Evolutionary conservation across 2,113 vertebrate genomes (phyloP), one percentile per base, ranked within the genome.

Genomic region (Tupaia tana): DNA sequence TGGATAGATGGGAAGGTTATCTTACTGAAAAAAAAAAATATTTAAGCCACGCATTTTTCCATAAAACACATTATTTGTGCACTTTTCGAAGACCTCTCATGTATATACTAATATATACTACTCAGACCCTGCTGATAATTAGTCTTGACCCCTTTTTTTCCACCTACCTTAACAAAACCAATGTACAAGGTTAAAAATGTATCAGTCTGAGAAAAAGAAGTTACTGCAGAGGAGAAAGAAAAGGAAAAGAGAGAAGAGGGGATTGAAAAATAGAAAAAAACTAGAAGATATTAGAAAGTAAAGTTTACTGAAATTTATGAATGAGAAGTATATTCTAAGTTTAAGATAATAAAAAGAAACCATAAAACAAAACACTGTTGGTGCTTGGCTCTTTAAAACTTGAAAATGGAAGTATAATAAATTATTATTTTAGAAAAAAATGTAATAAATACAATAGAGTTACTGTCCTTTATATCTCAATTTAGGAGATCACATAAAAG

Each of bases 381-480:
- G 3, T 66, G 18, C 19, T 27, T 94, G 19, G 78, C 52, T 94
- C 86, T 1, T 34, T 56, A 63, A 90, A 95, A 70, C 22, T 31
- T 89, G 9, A 94, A 87, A 89, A 89, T 29, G 24, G 14, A 69
- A 19, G 31, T 67, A 75, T 63, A 74, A 64, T 34, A 22, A 94
- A 89, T 61, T 78, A 3, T 43, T 61, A 79, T n/a, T 78, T 14
- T 16, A 81, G 27, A 1, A 54, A 79, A 34, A 43, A 31, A 58
- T 85, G 24, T 54, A 91, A 77, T 59, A 94, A 77, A 87, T 94
- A 86, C 7, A 77, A 81, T 15, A 7, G 43, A 90, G 29, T 67
- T 89, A 83, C 29, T 67, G 93, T 67, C 31, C 81, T 92, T 93
- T 84, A 84, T 52, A 81, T 64, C 86, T 94, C 56, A 95, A 94